Conservation (phyloP, 1,140 invertebrate species). For the Platyscapa corneri region DNA sequence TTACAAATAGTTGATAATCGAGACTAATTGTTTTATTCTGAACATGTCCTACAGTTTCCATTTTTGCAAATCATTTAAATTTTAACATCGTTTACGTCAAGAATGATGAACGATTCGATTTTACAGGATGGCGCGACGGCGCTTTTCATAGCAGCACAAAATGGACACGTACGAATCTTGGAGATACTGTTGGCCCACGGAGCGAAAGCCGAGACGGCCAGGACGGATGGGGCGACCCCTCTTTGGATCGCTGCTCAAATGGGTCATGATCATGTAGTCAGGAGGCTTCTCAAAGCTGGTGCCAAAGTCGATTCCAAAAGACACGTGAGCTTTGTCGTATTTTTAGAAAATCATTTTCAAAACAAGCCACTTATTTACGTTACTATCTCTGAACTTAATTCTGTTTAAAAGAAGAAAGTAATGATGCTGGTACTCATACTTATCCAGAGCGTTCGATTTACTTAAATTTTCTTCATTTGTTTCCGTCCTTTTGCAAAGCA, state of each 20-base stretch:
- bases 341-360: slow-evolving; percentile 30
- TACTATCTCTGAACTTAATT: background rate
- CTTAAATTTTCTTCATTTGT: background rate
- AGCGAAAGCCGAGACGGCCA: slow-evolving; percentile 81
- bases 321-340: slow-evolving; percentile 77
- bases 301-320: slow-evolving; percentile 87
- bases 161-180: slow-evolving; percentile 88
- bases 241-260: slow-evolving; percentile 96
- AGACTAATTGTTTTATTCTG: too few species aligned
- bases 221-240: slow-evolving; percentile 89
- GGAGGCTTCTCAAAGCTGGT: slow-evolving; percentile 83
- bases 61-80: too few species aligned
- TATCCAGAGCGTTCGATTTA: background rate
- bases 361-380: background rate
- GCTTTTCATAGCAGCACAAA: slow-evolving; percentile 92
- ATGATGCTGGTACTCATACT: too few species aligned
- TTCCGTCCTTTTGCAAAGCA: background rate
- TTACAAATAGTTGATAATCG: too few species aligned
- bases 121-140: slow-evolving; percentile 88
- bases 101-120: background rate
- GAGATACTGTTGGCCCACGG: slow-evolving; percentile 81
- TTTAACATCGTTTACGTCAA: too few species aligned
- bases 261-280: slow-evolving; percentile 89
- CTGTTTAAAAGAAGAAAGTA: background rate
- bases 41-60: too few species aligned